phyloP scores from a whole-genome alignment of 2,888 invertebrate species.

The Agrotis puta region DNA sequence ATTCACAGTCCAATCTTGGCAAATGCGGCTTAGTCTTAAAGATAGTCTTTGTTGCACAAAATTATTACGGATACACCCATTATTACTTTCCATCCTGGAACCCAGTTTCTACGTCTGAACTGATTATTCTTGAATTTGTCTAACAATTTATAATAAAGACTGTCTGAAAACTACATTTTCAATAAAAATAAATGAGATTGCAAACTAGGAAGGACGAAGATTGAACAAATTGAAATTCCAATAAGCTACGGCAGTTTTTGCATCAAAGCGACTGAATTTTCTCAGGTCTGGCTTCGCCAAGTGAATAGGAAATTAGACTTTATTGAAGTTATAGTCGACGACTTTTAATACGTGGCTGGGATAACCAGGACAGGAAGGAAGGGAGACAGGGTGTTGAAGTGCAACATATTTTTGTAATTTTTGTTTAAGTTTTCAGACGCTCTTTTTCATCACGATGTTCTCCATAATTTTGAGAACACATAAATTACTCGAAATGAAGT shows the following conservation, averaged over 20 bases:
- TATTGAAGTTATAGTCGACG: constrained; percentile 15
- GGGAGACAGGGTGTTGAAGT: no score
- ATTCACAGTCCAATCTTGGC: no score
- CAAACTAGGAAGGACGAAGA: constrained; percentile 22
- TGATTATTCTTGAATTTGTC: neutral
- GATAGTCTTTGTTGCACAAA: no score
- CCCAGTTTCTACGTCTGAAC: neutral
- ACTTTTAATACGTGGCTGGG: neutral
- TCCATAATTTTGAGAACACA: no score
- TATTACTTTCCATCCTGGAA: no score
- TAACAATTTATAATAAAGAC: neutral
- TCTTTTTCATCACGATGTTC: no score
- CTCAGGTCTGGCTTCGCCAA: constrained; percentile 6
- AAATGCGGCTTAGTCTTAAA: no score
- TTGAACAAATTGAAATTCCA: constrained; percentile 42
- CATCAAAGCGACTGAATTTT: constrained; percentile 32
- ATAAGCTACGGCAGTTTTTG: constrained; percentile 28
- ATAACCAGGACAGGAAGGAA: neutral
- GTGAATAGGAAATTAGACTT: constrained; percentile 32
- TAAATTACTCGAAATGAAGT: no score
- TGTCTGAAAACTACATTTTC: constrained; percentile 8
- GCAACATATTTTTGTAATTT: no score
- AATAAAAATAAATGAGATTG: constrained; percentile 38
- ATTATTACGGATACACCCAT: no score
- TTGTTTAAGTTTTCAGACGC: no score